Conservation (phyloP, 2,113 vertebrate genomes). For the Dromiciops gliroides region DNA sequence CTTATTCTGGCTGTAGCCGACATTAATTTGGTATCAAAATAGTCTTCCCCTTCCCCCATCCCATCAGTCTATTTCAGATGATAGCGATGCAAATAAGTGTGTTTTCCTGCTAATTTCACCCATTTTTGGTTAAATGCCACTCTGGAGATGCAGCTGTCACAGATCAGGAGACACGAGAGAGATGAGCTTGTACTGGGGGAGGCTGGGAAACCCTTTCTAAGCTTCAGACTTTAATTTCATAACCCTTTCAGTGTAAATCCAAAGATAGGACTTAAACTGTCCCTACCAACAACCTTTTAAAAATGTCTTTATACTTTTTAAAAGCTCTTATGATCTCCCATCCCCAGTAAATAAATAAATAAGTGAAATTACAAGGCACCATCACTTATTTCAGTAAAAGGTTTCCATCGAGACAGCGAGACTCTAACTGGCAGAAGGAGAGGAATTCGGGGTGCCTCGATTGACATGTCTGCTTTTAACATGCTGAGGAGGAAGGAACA, state of each 20-base stretch:
- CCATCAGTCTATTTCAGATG: slow-evolving; percentile 48
- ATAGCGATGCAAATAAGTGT: slow-evolving; percentile 61
- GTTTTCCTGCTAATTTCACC: slow-evolving; percentile 65
- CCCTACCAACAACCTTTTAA: neutral
- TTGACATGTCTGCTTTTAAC: slow-evolving; percentile 18
- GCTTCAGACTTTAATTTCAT: slow-evolving; percentile 9
- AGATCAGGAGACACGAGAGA: slow-evolving; percentile 42
- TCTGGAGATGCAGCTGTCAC: slow-evolving; percentile 59
- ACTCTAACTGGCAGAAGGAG: slow-evolving; percentile 17
- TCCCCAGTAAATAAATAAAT: neutral
- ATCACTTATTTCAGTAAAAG: neutral
- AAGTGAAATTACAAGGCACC: neutral
- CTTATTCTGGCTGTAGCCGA: slow-evolving; percentile 52
- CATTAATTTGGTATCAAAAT: slow-evolving; percentile 53
- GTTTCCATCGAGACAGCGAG: slow-evolving; percentile 1
- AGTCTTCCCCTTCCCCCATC: slow-evolving; percentile 10
- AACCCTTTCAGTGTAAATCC: neutral
- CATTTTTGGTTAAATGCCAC: slow-evolving; percentile 62
- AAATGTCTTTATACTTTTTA: neutral
- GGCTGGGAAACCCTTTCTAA: slow-evolving; percentile 20
- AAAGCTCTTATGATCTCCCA: neutral
- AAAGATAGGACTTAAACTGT: neutral
- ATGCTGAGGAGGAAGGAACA: slow-evolving; percentile 12
- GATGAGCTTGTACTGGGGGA: neutral
- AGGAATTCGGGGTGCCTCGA: neutral